phyloP scores from a whole-genome alignment of 2,797 vertebrate genomes.

The Ptychadena robeensis region DNA sequence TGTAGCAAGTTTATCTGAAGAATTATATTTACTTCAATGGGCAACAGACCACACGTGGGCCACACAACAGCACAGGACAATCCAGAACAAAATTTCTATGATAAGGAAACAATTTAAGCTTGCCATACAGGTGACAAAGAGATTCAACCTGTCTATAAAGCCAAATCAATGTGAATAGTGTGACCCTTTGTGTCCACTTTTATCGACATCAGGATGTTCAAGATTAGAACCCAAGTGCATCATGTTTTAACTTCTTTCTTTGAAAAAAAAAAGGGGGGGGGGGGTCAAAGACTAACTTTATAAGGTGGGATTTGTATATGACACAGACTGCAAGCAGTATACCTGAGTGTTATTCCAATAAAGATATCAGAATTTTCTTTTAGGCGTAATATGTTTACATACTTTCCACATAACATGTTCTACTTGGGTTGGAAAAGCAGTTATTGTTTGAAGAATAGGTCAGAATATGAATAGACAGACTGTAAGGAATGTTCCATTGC shows the following conservation, averaged over 20 bases:
- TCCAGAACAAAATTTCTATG: too few relatives aligned
- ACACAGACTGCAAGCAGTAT: not conserved
- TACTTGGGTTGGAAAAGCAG: constrained; percentile 7
- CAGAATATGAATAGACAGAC: not conserved
- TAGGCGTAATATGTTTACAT: not conserved
- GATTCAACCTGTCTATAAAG: too few relatives aligned
- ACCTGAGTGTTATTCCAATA: not conserved
- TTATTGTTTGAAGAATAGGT: not conserved
- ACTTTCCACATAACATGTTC: not conserved
- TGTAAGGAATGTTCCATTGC: constrained; percentile 42
- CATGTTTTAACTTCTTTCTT: not conserved
- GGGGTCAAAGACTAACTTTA: not conserved
- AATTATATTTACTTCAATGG: too few relatives aligned
- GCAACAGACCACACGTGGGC: too few relatives aligned
- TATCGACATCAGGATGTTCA: not conserved
- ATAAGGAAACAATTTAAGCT: too few relatives aligned
- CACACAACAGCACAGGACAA: too few relatives aligned
- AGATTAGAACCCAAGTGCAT: not conserved
- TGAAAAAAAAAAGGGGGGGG: not conserved
- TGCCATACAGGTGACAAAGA: too few relatives aligned
- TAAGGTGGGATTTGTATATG: not conserved
- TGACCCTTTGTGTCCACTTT: too few relatives aligned
- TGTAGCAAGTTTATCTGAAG: too few relatives aligned
- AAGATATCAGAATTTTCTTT: not conserved
- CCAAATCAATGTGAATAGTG: too few relatives aligned